A percentile compares a stretch with the other conserved stretches of the same genome.
phyloP scores from a whole-genome alignment of 2,113 vertebrate species.

The Antechinus stuartii region DNA sequence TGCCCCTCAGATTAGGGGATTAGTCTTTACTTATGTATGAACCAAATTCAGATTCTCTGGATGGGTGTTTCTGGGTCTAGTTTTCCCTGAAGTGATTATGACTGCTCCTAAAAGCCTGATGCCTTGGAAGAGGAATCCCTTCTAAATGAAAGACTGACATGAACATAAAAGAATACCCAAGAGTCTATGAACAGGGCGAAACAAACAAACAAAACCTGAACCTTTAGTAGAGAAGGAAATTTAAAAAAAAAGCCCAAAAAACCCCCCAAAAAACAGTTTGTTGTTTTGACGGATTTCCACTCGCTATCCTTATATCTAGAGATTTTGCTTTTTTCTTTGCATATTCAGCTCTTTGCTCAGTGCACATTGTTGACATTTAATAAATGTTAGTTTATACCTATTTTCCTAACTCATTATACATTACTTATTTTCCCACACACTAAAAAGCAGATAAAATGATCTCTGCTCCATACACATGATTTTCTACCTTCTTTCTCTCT shows the following conservation, averaged over 20 bases:
- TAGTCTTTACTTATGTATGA: neutral
- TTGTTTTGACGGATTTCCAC: neutral
- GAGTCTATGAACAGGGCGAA: neutral
- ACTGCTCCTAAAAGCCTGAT: neutral
- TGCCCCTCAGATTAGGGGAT: neutral
- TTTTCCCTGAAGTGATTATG: neutral
- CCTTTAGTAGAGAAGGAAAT: neutral
- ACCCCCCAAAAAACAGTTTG: neutral
- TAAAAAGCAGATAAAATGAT: neutral
- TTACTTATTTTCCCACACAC: neutral
- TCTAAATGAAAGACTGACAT: neutral
- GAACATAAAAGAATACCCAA: neutral
- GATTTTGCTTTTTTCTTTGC: neutral
- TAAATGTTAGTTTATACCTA: neutral
- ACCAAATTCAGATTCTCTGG: neutral
- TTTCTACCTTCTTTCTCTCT: neutral
- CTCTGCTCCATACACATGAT: neutral
- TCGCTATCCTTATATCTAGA: neutral
- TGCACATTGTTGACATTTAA: neutral
- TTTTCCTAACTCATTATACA: neutral
- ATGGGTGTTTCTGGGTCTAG: neutral
- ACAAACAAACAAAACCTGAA: neutral
- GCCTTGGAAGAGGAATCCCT: neutral
- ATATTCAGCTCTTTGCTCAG: neutral
- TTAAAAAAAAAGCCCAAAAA: neutral